These are phyloP conservation scores for Carollia perspicillata DNA, from an alignment of 2,113 vertebrate species.

Conservation along the genomic window DNA sequence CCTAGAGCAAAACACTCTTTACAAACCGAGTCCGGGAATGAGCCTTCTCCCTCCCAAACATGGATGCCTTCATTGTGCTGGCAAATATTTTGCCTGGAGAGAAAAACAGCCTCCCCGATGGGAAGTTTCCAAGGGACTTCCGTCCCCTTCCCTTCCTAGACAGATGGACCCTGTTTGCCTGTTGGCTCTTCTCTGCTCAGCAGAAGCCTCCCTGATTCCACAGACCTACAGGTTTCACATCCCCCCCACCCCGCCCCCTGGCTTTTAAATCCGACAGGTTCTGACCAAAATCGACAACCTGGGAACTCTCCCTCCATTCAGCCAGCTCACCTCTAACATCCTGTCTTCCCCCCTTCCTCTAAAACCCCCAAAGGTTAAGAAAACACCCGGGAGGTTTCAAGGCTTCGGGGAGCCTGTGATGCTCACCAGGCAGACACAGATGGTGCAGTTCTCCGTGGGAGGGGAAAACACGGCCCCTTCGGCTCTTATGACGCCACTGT, in stretches of 20 bases:
- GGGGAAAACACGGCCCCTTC: conserved; percentile 84
- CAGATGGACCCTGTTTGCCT: conserved; percentile 20
- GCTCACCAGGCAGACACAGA: conserved; percentile 86
- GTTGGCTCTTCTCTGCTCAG: not conserved
- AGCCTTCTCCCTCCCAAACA: not conserved
- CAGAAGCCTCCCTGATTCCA: not conserved
- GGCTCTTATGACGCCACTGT: conserved; percentile 72
- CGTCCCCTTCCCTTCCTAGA: not conserved
- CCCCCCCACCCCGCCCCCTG: not conserved
- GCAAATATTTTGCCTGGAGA: conserved; percentile 55
- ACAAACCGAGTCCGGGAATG: not conserved
- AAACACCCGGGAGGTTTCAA: not conserved
- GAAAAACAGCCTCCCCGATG: not conserved
- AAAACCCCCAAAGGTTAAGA: conserved; percentile 39
- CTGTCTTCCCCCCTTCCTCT: not conserved
- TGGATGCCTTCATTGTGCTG: not conserved
- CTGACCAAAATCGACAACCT: not conserved
- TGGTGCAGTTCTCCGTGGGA: conserved; percentile 79
- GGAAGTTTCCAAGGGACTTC: not conserved
- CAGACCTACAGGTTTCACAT: not conserved
- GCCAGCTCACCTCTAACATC: not conserved
- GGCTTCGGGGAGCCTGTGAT: rapidly evolving
- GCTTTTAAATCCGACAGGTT: not conserved
- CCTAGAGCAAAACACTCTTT: not conserved
- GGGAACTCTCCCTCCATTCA: not conserved